Evolutionary conservation across 2,888 invertebrate genomes (phyloP).

Genomic region (Rotaria macrura): DNA sequence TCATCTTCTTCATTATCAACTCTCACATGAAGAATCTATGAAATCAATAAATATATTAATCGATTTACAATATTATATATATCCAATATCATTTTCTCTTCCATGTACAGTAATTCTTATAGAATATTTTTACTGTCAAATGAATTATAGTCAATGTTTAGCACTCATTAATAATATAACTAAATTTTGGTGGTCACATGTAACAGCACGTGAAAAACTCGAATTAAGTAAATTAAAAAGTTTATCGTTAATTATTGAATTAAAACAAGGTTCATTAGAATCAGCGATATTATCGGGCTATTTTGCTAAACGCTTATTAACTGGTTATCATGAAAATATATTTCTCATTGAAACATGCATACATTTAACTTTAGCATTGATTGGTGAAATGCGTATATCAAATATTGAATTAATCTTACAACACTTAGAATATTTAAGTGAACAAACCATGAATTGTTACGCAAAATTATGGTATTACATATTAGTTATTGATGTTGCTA

Average conservation of each 20-base stretch:
- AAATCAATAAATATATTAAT: not conserved
- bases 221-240: not conserved
- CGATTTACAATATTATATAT: not conserved
- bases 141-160: not conserved
- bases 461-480: conserved; percentile 11
- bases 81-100: conserved; percentile 2
- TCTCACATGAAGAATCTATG: not conserved
- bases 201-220: not conserved
- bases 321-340: not conserved
- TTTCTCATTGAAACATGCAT: not conserved
- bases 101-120: not conserved
- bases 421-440: conserved; percentile 18
- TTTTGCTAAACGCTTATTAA: not conserved
- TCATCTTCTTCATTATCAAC: not conserved
- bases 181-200: not conserved
- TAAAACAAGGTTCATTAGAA: not conserved
- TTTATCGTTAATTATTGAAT: not conserved
- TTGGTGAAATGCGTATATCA: conserved; percentile 12
- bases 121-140: not conserved
- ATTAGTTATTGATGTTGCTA: conserved; percentile 7
- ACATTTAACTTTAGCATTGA: not conserved
- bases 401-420: conserved; percentile 4
- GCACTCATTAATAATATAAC: not conserved
- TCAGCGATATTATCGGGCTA: not conserved
- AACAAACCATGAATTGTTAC: conserved; percentile 18